Evolutionary conservation across 2,113 vertebrate species (phyloP), one percentile per base, ranked within the genome.

Genomic region (Rhinoptilus africanus): DNA sequence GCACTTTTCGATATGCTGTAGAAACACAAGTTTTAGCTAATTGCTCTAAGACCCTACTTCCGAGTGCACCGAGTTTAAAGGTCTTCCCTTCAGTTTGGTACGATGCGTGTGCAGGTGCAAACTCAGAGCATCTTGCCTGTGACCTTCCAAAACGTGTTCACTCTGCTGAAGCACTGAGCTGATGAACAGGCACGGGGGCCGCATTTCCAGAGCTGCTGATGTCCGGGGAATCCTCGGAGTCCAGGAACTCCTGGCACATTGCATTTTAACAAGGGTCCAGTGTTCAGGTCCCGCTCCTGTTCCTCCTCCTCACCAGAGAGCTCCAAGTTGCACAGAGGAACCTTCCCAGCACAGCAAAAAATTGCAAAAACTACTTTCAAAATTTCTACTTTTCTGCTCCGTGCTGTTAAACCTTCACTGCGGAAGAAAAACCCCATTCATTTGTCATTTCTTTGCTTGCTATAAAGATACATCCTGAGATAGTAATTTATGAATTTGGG

Each of bases 31-130:
- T 37, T 60, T 54, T 5, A 53, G 68, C 28, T 69, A 57, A 80
- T 16, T 34, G 37, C 39, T 82, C 35, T 72, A 39, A 26, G 30
- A 51, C 28, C 10, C 24, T 28, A 9, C 11, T 57, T 23, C 21
- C 26, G 60, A 23, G 7, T 5, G 17, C 2, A 0, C 0, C 12
- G 37, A 50, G 39, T 18, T n/a, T 43, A 60, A 63, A 51, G 30
- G 20, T 39, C 9, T 35, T 74, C 63, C 51, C 7, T 19, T 64
- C 43, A 6, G 22, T 47, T 63, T 37, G 20, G 17, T 47, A 18
- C 2, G 0, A 4, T 54, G 68, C 14, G 39, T 12, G 12, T 32
- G 13, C 54, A 83, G 17, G 4, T 60, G 18, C 60, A 75, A 74
- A 48, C 28, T 60, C 39, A 7, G 32, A 54, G 24, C 4, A 5